phyloP scores from a whole-genome alignment of 2,113 vertebrate species.

The Ariopsis seemanni region DNA sequence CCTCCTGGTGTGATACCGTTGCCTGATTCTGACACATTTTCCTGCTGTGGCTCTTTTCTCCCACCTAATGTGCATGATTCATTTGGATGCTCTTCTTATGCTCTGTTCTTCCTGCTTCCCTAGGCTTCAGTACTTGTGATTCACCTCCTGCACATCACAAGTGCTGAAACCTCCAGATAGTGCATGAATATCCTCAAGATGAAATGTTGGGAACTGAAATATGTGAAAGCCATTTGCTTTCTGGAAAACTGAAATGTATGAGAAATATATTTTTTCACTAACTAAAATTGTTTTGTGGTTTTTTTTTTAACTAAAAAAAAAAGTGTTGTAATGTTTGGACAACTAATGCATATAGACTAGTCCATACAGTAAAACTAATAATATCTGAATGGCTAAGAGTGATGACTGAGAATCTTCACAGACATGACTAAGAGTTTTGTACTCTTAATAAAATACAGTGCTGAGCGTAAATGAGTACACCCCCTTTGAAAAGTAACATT shows the following conservation, averaged over 20 bases:
- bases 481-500: too few relatives aligned
- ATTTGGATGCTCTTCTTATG: not conserved
- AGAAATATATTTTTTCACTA: not conserved
- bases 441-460: too few relatives aligned
- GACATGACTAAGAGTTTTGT: too few relatives aligned
- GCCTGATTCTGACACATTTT: not conserved
- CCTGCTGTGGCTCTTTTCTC: not conserved
- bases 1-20: not conserved
- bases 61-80: not conserved
- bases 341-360: not conserved
- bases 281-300: too few relatives aligned
- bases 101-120: not conserved
- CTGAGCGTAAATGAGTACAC: too few relatives aligned
- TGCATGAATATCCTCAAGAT: not conserved
- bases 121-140: not conserved
- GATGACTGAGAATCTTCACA: too few relatives aligned
- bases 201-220: not conserved
- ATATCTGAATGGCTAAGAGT: not conserved
- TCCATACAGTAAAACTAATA: not conserved
- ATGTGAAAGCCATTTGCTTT: not conserved
- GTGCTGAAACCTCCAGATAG: not conserved
- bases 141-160: not conserved
- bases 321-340: not conserved
- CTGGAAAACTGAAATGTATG: not conserved
- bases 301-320: not conserved